Evolutionary conservation across 1,140 invertebrate genomes (phyloP), one percentile per base, ranked within the genome.

Genomic region (Potamilus streckersoni): DNA sequence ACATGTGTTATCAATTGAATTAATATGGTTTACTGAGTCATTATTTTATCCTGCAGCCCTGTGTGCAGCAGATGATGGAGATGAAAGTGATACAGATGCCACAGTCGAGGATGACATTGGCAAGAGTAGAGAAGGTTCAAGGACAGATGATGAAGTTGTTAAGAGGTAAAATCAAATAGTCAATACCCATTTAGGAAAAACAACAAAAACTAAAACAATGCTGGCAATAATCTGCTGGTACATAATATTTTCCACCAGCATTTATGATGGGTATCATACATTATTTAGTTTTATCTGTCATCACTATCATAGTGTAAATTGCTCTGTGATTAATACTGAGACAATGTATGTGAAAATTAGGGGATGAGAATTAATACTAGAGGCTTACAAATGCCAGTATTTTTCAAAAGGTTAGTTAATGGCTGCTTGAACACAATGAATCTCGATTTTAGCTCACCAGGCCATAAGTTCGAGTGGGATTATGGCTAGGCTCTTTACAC

Each of bases 61-160:
- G 55, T 80, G 78, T 69, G 85, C 80, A 69, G 81, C 80, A 65
- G 86, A 83, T 55, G 75, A 76, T 59, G 82, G 79, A 16, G 84
- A 83, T 57, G 38, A 49, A 49, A 49, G 38, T 49, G 38, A 49
- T 11, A 49, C 38, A 49, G 81, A 83, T 64, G 82, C 74, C 20
- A 88, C 73, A 49, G 93, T 96, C 31, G 94, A 96, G 62, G 83
- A 92, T 60, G 94, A 96, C 90, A 88, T 96, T 64, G 95, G 95
- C 8, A 92, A 94, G 55, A 95, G 93, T 75, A 92, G 93, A 81
- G 95, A 96, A 89, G 95, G 92, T 73, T 96, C 95, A 17, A 92
- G 94, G 90, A 97, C 96, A 19, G 91, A 92, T 80, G 91, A 91
- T 86, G 90, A 91, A 84, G 87, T 84, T 58, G 88, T 91, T 57